A percentile compares a stretch with the other conserved stretches of the same genome.
These are phyloP conservation scores for Diloba caeruleocephala DNA, from an alignment of 2,888 invertebrate genomes.

Conservation along the genomic window DNA sequence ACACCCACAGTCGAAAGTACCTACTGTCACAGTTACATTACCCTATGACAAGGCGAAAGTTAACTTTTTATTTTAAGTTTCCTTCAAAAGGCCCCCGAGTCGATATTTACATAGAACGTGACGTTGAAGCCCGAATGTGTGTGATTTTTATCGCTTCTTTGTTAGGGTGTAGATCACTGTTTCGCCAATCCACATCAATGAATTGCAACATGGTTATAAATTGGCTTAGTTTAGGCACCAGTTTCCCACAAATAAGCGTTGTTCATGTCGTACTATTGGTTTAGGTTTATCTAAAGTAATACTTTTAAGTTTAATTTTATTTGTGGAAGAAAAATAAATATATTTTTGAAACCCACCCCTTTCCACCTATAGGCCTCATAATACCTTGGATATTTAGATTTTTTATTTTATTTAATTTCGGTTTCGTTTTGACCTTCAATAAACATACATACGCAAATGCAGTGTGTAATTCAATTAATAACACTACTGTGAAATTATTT, in stretches of 20 bases:
- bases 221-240: too few relatives aligned
- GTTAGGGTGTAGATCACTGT: slow-evolving; percentile 25
- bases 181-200: slow-evolving; percentile 6
- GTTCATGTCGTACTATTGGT: too few relatives aligned
- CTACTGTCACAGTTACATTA: slow-evolving; percentile 66
- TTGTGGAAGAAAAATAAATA: too few relatives aligned
- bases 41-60: slow-evolving; percentile 74
- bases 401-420: neutral
- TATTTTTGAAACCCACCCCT: too few relatives aligned
- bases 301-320: too few relatives aligned
- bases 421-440: slow-evolving; percentile 6
- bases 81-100: slow-evolving; percentile 63
- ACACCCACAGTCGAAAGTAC: slow-evolving; percentile 82
- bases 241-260: too few relatives aligned
- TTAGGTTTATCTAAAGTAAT: too few relatives aligned
- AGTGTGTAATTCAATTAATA: slow-evolving; percentile 3
- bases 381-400: neutral
- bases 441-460: too few relatives aligned
- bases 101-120: slow-evolving; percentile 66
- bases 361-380: too few relatives aligned
- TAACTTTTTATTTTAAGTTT: slow-evolving; percentile 70
- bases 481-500: slow-evolving; percentile 17
- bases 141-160: slow-evolving; percentile 36
- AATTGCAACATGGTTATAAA: slow-evolving; percentile 6
- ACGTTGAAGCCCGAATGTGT: slow-evolving; percentile 17